These are phyloP conservation scores for Nipponacmea schrenckii DNA, from an alignment of 2,888 invertebrate species.

Conservation along the genomic window DNA sequence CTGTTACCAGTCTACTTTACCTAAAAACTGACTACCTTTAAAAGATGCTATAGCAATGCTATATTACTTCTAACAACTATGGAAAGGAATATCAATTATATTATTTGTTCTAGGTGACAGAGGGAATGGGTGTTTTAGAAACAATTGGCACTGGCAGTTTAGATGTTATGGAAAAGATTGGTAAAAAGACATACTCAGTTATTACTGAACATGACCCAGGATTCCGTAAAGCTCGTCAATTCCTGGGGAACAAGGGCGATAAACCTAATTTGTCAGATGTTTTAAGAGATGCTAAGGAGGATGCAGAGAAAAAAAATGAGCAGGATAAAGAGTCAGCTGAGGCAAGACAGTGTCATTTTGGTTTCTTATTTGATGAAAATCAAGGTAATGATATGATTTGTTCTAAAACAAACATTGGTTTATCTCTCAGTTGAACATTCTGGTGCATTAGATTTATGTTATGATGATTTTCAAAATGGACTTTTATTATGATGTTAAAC, in stretches of 20 bases:
- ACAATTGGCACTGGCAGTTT: slow-evolving; percentile 65
- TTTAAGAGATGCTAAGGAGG: slow-evolving; percentile 76
- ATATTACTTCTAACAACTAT: too few relatives aligned
- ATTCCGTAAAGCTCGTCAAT: slow-evolving; percentile 78
- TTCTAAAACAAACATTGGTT: too few relatives aligned
- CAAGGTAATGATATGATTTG: slow-evolving; percentile 73
- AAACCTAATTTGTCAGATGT: slow-evolving; percentile 68
- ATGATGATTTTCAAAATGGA: too few relatives aligned
- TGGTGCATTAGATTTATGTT: too few relatives aligned
- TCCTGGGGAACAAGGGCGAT: slow-evolving; percentile 69
- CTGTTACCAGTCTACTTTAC: too few relatives aligned
- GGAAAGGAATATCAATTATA: too few relatives aligned
- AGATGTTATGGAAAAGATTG: slow-evolving; percentile 90
- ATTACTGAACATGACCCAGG: slow-evolving; percentile 93
- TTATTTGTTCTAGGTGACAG: slow-evolving; percentile 1
- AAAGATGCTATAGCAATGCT: too few relatives aligned
- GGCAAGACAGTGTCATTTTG: slow-evolving; percentile 75
- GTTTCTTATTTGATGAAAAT: slow-evolving; percentile 84
- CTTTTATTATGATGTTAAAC: too few relatives aligned
- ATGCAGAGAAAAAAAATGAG: slow-evolving; percentile 73
- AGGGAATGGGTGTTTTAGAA: slow-evolving; percentile 32
- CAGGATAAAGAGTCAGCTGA: slow-evolving; percentile 69
- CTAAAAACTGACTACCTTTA: too few relatives aligned
- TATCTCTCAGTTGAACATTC: too few relatives aligned
- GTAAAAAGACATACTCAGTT: slow-evolving; percentile 94